Conservation (phyloP, 2,888 invertebrate species). For the Dryobotodes eremita region DNA sequence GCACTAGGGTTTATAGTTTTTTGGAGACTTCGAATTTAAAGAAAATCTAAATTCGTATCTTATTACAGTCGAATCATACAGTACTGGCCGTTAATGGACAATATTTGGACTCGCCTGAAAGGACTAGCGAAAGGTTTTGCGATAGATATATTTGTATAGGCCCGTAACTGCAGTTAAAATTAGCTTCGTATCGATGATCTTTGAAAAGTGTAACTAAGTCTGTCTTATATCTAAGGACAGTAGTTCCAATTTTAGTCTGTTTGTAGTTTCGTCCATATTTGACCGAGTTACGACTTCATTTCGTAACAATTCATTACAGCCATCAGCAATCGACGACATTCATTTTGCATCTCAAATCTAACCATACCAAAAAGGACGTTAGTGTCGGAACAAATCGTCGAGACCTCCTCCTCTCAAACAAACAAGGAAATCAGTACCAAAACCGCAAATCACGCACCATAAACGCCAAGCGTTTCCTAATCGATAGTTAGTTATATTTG, state of each 20-base stretch:
- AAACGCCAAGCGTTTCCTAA: slow-evolving; percentile 40
- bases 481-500: slow-evolving; percentile 45
- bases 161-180: not conserved
- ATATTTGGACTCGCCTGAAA: not conserved
- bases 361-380: not conserved
- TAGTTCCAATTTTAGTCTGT: not conserved
- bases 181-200: not conserved
- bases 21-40: not conserved
- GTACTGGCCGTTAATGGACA: not conserved
- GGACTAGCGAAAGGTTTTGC: not conserved
- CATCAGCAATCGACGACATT: not conserved
- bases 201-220: not conserved
- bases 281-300: not conserved
- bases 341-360: not conserved
- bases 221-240: not conserved
- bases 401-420: not conserved
- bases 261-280: not conserved
- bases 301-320: not conserved
- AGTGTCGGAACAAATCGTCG: not conserved
- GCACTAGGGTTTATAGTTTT: not conserved
- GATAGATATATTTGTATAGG: not conserved
- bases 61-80: not conserved
- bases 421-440: slow-evolving; percentile 22
- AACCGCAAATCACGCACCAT: slow-evolving; percentile 37
- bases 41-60: not conserved